Evolutionary conservation across 2,888 invertebrate genomes (phyloP), one percentile per base, ranked within the genome.

Genomic region (Erebia palarica): DNA sequence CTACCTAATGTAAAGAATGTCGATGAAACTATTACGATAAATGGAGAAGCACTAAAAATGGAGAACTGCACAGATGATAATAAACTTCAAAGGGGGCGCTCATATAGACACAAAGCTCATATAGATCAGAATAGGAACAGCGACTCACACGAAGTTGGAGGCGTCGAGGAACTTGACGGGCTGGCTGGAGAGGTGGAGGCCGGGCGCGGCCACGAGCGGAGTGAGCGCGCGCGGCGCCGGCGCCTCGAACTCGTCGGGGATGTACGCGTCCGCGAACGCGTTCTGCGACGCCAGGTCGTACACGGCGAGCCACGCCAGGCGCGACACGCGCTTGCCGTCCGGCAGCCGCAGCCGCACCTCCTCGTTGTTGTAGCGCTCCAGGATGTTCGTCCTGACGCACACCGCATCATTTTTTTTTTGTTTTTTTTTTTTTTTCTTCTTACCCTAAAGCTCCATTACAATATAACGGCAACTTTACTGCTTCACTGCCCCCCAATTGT

Each of bases 221-320:
- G 86, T 82, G 13, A 92, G 81, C 16, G 92, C 90, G 78, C 96
- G 96, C 1, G 96, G 94, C 9, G 95, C 94, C 0, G 98, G 98
- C 14, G 98, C 96, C 82, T 97, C 97, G 86, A 98, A 98, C 77
- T 97, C 97, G 82, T 98, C 98, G 0, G 98, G 98, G 78, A 98
- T 95, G 84, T 96, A 97, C 68, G 98, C 96, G 86, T 98, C 98
- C 0, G 97, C 98, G 85, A 97, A 98, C 55, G 97, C 95, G 86
- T 97, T 97, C 94, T 97, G 97, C 82, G 95, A 96, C 78, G 95
- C 95, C 60, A 98, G 94, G 92, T 98, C 98, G 88, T 97, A 98
- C 66, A 98, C 94, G 0, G 97, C 96, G 71, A 98, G 94, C 98
- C 98, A 98, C 88, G 97, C 96, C 77, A 98, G 95, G 78, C 97